Percentiles rank a stretch among this genome's conserved stretches.
These are phyloP conservation scores for Hipparchia semele DNA, from an alignment of 2,888 invertebrate species.

Conservation along the genomic window DNA sequence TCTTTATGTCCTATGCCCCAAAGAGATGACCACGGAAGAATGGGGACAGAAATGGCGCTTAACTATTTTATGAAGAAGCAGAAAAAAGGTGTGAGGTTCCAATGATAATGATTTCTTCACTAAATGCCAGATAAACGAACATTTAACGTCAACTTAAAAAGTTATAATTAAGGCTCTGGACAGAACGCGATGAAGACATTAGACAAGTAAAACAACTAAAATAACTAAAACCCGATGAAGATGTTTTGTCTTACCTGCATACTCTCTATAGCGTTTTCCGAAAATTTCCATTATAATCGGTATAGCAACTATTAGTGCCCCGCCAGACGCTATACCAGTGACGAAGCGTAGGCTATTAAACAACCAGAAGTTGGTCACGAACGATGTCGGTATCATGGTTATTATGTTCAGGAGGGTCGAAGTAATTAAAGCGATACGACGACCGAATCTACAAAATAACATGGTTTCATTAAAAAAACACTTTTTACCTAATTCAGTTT, in stretches of 20 bases:
- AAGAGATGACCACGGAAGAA: too few species aligned
- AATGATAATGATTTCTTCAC: too few species aligned
- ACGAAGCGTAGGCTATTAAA: conserved; percentile 85
- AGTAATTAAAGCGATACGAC: conserved; percentile 83
- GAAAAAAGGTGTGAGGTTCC: too few species aligned
- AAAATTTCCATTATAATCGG: conserved; percentile 83
- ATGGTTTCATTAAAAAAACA: not conserved
- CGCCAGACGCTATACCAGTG: conserved; percentile 88
- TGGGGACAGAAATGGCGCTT: too few species aligned
- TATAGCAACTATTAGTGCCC: conserved; percentile 84
- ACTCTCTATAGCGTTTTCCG: conserved; percentile 73
- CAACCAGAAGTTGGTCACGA: conserved; percentile 80
- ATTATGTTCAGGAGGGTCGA: conserved; percentile 85
- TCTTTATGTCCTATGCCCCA: too few species aligned
- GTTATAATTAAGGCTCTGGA: too few species aligned
- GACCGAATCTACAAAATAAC: conserved; percentile 56
- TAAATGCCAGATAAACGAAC: too few species aligned
- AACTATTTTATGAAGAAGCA: too few species aligned
- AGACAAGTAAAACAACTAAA: too few species aligned
- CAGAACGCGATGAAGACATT: too few species aligned
- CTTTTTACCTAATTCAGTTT: not conserved
- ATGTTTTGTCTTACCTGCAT: conserved; percentile 42
- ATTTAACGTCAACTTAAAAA: too few species aligned
- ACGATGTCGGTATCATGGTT: conserved; percentile 85
- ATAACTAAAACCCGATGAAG: too few species aligned